Evolutionary conservation across 1,140 invertebrate genomes (phyloP).

Genomic region (Brachionus asplanchnoidis): DNA sequence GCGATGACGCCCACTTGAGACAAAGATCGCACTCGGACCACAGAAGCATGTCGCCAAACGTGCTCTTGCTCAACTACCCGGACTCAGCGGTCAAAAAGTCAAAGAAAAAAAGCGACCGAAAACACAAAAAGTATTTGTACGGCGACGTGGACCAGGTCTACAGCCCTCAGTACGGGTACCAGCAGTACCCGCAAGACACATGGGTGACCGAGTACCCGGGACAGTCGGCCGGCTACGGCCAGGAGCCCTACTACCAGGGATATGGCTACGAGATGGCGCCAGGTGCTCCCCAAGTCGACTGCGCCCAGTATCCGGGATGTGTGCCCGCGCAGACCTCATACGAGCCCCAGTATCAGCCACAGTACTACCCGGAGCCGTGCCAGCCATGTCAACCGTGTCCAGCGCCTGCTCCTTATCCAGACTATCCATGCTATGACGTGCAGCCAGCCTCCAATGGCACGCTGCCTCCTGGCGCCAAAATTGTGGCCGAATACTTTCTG

Average conservation of each 20-base stretch:
- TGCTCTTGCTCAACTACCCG: not conserved
- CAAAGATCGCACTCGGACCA: conserved; percentile 3
- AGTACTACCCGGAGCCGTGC: conserved; percentile 11
- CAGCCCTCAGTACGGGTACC: not conserved
- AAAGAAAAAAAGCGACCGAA: conserved; percentile 23
- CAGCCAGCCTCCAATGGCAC: not conserved
- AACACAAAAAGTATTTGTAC: not conserved
- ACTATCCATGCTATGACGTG: not conserved
- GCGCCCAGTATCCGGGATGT: conserved; percentile 4
- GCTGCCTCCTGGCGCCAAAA: conserved; percentile 39
- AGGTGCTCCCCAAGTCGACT: conserved; percentile 22
- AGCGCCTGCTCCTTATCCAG: not conserved
- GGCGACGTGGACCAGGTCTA: not conserved
- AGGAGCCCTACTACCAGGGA: not conserved
- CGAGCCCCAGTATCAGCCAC: not conserved
- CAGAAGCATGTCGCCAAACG: conserved; percentile 18
- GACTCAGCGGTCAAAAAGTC: not conserved
- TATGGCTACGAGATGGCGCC: conserved; percentile 17
- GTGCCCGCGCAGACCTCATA: not conserved
- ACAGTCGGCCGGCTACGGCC: not conserved
- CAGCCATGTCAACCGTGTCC: not conserved
- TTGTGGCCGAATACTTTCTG: conserved; percentile 34
- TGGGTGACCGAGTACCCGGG: not conserved
- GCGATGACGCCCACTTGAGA: not conserved
- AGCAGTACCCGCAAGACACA: conserved; percentile 8